Conservation (phyloP, 1,140 invertebrate genomes). For the Drosophila watanabei region DNA sequence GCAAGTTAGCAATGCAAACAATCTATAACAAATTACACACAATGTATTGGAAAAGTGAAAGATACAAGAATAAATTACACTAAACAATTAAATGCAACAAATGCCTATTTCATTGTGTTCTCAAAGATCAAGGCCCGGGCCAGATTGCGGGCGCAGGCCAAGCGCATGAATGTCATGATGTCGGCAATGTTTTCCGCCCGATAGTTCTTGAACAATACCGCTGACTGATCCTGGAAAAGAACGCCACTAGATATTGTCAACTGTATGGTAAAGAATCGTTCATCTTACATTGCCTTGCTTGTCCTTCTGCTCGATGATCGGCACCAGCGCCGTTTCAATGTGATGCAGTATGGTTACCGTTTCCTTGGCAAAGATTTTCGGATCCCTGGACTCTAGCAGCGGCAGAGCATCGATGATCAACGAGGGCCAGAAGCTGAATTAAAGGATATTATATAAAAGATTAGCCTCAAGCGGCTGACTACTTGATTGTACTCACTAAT, state of each 20-base stretch:
- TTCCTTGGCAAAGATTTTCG: slow-evolving; percentile 91
- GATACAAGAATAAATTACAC: slow-evolving; percentile 74
- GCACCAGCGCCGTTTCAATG: slow-evolving; percentile 88
- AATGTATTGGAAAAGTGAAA: slow-evolving; percentile 73
- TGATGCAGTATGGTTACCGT: slow-evolving; percentile 93
- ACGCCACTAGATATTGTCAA: background rate
- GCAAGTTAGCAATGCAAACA: slow-evolving; percentile 68
- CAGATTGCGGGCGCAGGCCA: slow-evolving; percentile 92
- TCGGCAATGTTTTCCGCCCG: slow-evolving; percentile 85
- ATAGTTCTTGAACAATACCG: slow-evolving; percentile 70
- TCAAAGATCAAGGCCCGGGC: slow-evolving; percentile 87
- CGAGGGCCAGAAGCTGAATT: slow-evolving; percentile 93
- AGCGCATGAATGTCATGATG: slow-evolving; percentile 88
- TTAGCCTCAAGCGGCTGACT: background rate
- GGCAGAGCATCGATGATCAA: slow-evolving; percentile 93
- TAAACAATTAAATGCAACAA: slow-evolving; percentile 35
- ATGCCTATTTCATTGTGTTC: slow-evolving; percentile 50
- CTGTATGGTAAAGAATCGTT: background rate
- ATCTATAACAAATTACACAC: slow-evolving; percentile 67
- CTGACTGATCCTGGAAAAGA: slow-evolving; percentile 36
- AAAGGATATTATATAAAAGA: slow-evolving; percentile 25
- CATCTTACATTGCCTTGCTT: slow-evolving; percentile 26
- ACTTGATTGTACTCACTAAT: slow-evolving; percentile 89
- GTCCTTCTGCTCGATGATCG: slow-evolving; percentile 85
- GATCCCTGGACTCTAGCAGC: slow-evolving; percentile 91